Percentiles rank a stretch among this genome's conserved stretches.
phyloP scores from a whole-genome alignment of 23 tunicate species.

The Trididemnum nubilum region DNA sequence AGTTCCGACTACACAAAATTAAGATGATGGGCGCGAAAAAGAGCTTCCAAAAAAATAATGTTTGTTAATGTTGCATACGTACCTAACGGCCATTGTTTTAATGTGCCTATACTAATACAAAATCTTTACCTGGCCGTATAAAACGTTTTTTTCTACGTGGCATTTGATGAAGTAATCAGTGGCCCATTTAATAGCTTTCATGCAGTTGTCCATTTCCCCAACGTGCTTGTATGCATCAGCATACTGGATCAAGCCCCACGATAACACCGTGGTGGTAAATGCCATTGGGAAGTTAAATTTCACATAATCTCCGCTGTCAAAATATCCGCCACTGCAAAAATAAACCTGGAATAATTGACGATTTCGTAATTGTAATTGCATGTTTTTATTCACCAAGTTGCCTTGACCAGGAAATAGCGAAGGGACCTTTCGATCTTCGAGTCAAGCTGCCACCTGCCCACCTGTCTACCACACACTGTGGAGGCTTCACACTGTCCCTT shows the following conservation, averaged over 20 bases:
- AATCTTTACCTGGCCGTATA: constrained; percentile 83
- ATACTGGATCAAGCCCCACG: constrained; percentile 77
- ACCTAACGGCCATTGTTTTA: too few relatives aligned
- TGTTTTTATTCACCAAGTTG: too few relatives aligned
- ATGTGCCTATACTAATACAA: too few relatives aligned
- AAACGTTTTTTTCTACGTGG: constrained; percentile 65
- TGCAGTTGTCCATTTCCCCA: constrained; percentile 54
- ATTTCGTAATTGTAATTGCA: not conserved
- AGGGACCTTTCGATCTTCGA: too few relatives aligned
- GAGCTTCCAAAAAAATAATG: too few relatives aligned
- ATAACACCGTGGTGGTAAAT: constrained; percentile 83
- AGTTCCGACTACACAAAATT: too few relatives aligned
- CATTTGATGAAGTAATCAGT: constrained; percentile 97
- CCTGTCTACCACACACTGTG: too few relatives aligned
- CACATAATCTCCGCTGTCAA: constrained; percentile 85
- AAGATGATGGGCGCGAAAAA: too few relatives aligned
- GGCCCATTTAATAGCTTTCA: constrained; percentile 79
- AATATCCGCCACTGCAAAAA: constrained; percentile 86
- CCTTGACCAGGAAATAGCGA: too few relatives aligned
- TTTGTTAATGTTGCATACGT: too few relatives aligned
- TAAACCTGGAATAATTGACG: not conserved
- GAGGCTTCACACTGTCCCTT: too few relatives aligned
- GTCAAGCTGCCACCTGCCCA: too few relatives aligned
- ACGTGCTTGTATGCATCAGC: constrained; percentile 68
- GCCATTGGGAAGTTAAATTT: constrained; percentile 99